Base-by-base conservation (phyloP, 2,113 vertebrate species). In the Trematocara macrostoma region DNA sequence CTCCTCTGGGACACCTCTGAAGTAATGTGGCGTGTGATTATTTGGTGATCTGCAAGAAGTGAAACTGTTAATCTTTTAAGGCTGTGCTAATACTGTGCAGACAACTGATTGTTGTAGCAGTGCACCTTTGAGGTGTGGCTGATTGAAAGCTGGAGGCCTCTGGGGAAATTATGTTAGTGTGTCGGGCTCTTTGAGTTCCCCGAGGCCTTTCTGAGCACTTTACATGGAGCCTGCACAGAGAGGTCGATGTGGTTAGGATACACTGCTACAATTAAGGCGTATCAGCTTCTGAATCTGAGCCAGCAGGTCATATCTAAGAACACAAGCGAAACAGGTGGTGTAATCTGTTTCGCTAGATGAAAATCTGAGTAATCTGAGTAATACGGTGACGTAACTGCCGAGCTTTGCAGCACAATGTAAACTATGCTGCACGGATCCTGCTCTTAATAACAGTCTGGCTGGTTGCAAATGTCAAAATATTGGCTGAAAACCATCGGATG, bases 281-380 rank as follows among this genome's bases (percentile, higher is more conserved):
- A 4, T 0, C 12, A 71, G 8, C 12, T 3, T 74, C 14, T 74
- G 42, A 29, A 26, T 18, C 3, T 74, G 5, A 47, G 8, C 38
- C 67, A 26, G 38, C 0, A 14, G 35, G 67, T 71, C 2, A 71
- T 11, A 47, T 47, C 14, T 74, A 16, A 47, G 40, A 74, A 29
- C 11, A 47, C 6, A 29, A 47, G 20, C 5, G 40, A 26, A 71
- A 26, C 67, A 10, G 0, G 5, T 45, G 40, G 12, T 16, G 20
- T 47, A 18, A 74, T 45, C 67, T 2, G 23, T 29, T 74, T 47
- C 40, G 29, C 35, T 6, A 0, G 0, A 9, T 69, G 64, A 1
- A 69, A 69, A 40, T 20, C 11, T 16, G 67, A 45, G 40, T 71
- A 71, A 45, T 71, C 59, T 64, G 59, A 64, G 59, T 5, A 64